Evolutionary conservation across 2,888 invertebrate species (phyloP).

Genomic region (Stegana nigrithorax): DNA sequence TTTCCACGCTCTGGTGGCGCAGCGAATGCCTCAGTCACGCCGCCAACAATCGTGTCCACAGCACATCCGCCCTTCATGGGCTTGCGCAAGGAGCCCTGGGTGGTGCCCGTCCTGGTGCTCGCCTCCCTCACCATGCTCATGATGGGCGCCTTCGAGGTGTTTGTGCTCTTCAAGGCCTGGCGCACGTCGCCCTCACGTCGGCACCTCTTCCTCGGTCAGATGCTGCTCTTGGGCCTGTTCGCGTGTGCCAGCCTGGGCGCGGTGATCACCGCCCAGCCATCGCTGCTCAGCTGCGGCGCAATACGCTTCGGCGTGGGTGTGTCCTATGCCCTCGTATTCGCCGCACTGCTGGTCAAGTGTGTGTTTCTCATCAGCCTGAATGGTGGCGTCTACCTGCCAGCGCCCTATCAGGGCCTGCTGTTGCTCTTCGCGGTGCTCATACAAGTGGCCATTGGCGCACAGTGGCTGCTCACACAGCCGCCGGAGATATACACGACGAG

Average conservation of each 20-base stretch:
- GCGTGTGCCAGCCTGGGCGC: conserved; percentile 84
- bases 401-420: conserved; percentile 90
- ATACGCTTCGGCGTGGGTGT: conserved; percentile 86
- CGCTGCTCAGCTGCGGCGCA: conserved; percentile 82
- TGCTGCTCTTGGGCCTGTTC: conserved; percentile 85
- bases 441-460: conserved; percentile 85
- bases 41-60: conserved; percentile 62
- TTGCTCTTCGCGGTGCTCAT: conserved; percentile 92
- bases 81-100: conserved; percentile 86
- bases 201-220: conserved; percentile 88
- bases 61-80: conserved; percentile 65
- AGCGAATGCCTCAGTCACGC: conserved; percentile 42
- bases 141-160: conserved; percentile 89
- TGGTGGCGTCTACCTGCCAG: conserved; percentile 90
- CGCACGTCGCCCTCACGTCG: conserved; percentile 85
- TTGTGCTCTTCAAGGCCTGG: conserved; percentile 87
- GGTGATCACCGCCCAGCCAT: conserved; percentile 82
- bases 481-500: conserved; percentile 72
- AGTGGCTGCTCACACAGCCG: conserved; percentile 87
- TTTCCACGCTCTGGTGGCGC: no score
- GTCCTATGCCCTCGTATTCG: conserved; percentile 87
- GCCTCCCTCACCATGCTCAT: conserved; percentile 86
- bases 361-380: conserved; percentile 93
- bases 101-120: conserved; percentile 86
- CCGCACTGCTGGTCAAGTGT: conserved; percentile 91